Evolutionary conservation across 2,113 vertebrate genomes (phyloP), one percentile per base, ranked within the genome.

Genomic region (Bombycilla garrulus): DNA sequence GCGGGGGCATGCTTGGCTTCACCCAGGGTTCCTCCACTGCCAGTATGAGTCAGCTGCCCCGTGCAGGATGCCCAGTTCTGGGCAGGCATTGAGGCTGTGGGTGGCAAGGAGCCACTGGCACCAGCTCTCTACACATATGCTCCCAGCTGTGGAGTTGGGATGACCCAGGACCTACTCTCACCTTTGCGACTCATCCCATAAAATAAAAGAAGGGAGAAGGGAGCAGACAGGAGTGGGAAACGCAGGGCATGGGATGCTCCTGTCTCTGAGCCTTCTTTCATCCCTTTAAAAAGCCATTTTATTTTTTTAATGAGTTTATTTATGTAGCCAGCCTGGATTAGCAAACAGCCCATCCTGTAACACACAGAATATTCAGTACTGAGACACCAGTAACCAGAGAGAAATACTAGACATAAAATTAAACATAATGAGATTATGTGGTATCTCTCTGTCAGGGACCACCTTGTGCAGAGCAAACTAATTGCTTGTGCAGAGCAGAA

Each of bases 351-450:
- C 5, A 2, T 93, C 40, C 78, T 92, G 36, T 87, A 79, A 82
- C 50, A 7, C 2, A 1, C 5, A 2, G 66, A 92, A n/a, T 92
- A 50, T 23, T 66, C 9, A 2, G 47, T 70, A 20, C 58, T 53
- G 78, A 81, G 60, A 48, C 73, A 77, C 38, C 67, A 45, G 38
- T 60, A 87, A 72, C 78, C 81, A 47, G 86, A 87, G 84, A 89
- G 53, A 91, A 87, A 89, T 91, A 85, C 50, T 57, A 57, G 72
- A 92, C 73, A 94, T 65, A 85, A 82, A 82, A 94, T 82, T 82
- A 79, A 95, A 84, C 56, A 8, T 93, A 80, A 90, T 77, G 90
- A 92, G 79, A 83, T 95, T 90, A 94, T 62, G 47, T 56, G 53
- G 56, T 13, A 5, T 83, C 50, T 89, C 56, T 86, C 69, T 91